These are phyloP conservation scores for Oriolus oriolus DNA, from an alignment of 2,113 vertebrate species.

Conservation along the genomic window DNA sequence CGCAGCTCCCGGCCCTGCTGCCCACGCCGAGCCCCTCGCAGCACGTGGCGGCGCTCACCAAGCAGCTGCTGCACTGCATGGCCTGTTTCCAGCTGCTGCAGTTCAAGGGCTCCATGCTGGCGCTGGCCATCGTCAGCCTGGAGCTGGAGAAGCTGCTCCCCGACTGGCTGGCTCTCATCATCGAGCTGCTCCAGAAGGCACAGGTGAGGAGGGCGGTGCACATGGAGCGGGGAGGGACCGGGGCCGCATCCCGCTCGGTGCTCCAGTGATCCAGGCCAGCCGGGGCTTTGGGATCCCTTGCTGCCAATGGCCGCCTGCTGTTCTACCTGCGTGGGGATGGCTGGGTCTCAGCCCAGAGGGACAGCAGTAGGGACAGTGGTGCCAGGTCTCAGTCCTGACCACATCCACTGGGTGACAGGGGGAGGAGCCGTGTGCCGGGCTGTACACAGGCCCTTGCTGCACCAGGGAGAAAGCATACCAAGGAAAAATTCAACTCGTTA, in stretches of 20 bases:
- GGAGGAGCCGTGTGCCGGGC: rapidly evolving
- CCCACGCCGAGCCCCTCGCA: conserved; percentile 82
- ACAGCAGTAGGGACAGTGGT: neutral
- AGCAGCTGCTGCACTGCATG: conserved; percentile 87
- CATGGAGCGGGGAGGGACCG: rapidly evolving
- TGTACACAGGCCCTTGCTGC: rapidly evolving
- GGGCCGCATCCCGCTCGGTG: rapidly evolving
- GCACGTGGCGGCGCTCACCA: conserved; percentile 84
- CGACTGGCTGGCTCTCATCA: conserved; percentile 93
- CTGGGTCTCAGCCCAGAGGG: neutral
- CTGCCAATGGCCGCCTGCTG: neutral
- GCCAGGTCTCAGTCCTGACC: rapidly evolving
- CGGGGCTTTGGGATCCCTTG: rapidly evolving
- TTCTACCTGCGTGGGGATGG: rapidly evolving
- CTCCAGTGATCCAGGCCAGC: rapidly evolving
- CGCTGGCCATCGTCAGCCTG: conserved; percentile 89
- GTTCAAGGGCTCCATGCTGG: conserved; percentile 92
- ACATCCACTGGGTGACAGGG: rapidly evolving
- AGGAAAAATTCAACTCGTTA: neutral
- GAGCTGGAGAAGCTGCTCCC: conserved; percentile 94
- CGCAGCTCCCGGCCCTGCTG: conserved; percentile 75
- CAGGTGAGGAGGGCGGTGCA: conserved; percentile 71
- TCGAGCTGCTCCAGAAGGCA: conserved; percentile 89
- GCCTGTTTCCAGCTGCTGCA: conserved; percentile 84
- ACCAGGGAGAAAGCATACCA: neutral